Base-by-base conservation (phyloP, 2,888 invertebrate genomes). In the Ptilodon capucinus region DNA sequence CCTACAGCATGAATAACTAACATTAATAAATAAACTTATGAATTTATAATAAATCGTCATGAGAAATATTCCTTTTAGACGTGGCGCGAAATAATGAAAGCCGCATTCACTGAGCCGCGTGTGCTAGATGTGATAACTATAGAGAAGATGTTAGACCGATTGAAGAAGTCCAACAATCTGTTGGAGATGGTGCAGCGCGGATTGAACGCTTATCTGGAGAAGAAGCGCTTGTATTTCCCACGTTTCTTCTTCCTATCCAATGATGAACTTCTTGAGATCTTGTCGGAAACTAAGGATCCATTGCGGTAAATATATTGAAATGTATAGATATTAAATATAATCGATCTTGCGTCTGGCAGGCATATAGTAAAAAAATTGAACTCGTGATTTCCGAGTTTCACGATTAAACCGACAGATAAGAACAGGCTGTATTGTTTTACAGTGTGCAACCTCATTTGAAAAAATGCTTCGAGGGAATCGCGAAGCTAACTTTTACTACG, bases 201-300 rank as follows among this genome's bases (percentile, higher is more conserved):
- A 40, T 91, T 99, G 36, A 98, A 98, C 79, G 97, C 92, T 51
- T 98, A 99, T 78, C 90, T 99, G 70, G 98, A 99, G 84, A 98
- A 98, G 93, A 99, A 99, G 77, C 93, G 98, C 17, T 89, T 98
- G 2, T 98, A 94, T 80, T 99, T 99, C 91, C 97, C 98, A 0
- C 92, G 98, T 4, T 98, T 99, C 92, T 99, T 98, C 93, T 98
- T 99, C 90, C 89, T 99, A 49, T 98, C 98, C 32, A 98, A 99
- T 76, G 98, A 98, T 74, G 98, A 99, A 79, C 83, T 99, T 52
- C 91, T 98, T 48, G 98, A 98, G 85, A 99, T 99, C 57, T 88
- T 99, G 13, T 98, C 98, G 0, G 98, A 99, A 87, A 99, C 98
- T 0, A 98, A 98, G 84, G 98, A 99, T 91, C 98, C 98, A 0